phyloP scores from a whole-genome alignment of 2,797 vertebrate species.

The Ispidina lecontei region DNA sequence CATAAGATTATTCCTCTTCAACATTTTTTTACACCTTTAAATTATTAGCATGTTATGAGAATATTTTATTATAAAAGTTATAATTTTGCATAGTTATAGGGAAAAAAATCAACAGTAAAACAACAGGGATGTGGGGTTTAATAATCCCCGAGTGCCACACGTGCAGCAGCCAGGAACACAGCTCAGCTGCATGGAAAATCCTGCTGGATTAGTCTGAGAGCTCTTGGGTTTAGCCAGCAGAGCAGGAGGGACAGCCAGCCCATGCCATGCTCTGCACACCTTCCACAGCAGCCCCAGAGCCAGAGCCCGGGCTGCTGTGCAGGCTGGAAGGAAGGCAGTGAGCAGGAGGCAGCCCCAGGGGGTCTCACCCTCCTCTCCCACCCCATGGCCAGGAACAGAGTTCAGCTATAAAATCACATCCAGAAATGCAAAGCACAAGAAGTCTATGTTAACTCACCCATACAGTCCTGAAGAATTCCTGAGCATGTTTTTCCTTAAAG shows the following conservation, averaged over 20 bases:
- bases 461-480: accelerated
- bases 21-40: not conserved
- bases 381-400: not conserved
- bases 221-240: not conserved
- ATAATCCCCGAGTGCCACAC: not conserved
- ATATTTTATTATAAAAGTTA: not conserved
- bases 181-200: not conserved
- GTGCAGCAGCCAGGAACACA: not conserved
- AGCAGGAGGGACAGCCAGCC: not conserved
- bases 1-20: not conserved
- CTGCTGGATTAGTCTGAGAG: not conserved
- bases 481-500: not conserved
- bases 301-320: too few species aligned
- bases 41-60: not conserved
- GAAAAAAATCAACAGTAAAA: not conserved
- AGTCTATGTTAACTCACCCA: not conserved
- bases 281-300: not conserved
- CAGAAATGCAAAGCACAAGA: not conserved
- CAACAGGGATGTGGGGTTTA: not conserved
- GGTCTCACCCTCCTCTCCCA: too few species aligned
- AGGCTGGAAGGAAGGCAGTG: too few species aligned
- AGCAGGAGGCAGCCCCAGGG: too few species aligned
- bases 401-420: not conserved
- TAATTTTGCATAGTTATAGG: not conserved
- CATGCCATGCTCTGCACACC: not conserved